Base-by-base conservation (phyloP, 2,113 vertebrate species). In the Oceanodroma tethys region DNA sequence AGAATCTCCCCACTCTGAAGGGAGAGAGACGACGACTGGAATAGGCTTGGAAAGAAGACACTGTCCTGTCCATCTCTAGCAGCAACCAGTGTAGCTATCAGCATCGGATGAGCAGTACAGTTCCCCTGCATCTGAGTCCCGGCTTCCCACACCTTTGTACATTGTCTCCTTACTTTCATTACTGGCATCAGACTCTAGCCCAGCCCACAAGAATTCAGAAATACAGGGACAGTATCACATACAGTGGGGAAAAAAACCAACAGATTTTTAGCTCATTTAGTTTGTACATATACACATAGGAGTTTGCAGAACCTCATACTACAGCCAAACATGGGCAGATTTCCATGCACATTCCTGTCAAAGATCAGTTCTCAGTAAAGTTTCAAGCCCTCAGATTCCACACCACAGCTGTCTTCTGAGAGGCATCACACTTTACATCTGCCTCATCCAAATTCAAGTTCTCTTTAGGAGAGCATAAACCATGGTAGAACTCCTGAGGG, bases 181-280 rank as follows among this genome's bases (percentile, higher is more conserved):
- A 50, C 52, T 66, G 16, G 36, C 67, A 73, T n/a, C 8, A n/a
- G 19, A 62, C 42, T 60, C 34, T 14, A 90, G 36, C 10, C 13
- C 26, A 73, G 38, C n/a, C 60, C 30, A 42, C 16, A 53, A 38
- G 60, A 73, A 58, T 13, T 71, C 32, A 92, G 62, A 81, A 56
- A 81, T 65, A n/a, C 6, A 56, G 32, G 20, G 36, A 40, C 17
- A 76, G 6, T 18, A 60, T 56, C 58, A 48, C 62, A 65, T 14
- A 36, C 21, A 58, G 16, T 3, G 4, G 6, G 4, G 11, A 3
- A 29, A 73, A 65, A 53, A 3, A 3, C 3, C 6, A n/a, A 7
- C 19, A 40, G 5, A 43, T 20, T 60, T 75, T 52, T 45, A 62
- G 48, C 47, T 68, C 34, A 20, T 73, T 81, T 36, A 36, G 42